Conservation (phyloP, 2,797 vertebrate genomes). For the Falco concolor region DNA sequence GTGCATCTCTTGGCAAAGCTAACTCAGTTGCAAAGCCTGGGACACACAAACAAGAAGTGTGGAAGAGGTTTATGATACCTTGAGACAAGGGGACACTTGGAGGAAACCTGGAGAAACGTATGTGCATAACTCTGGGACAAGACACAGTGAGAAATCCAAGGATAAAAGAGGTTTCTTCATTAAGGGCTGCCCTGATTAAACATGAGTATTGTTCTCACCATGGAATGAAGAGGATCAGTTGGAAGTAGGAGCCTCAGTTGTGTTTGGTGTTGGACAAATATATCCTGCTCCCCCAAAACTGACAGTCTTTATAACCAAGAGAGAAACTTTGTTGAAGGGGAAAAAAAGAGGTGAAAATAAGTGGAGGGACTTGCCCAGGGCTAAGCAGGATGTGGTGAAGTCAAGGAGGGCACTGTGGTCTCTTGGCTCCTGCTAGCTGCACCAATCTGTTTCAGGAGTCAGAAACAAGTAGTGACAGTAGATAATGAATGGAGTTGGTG, state of each 20-base stretch:
- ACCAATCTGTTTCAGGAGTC: neutral
- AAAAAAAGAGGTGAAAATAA: neutral
- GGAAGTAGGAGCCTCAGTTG: neutral
- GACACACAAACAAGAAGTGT: rapidly evolving
- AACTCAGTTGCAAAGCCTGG: neutral
- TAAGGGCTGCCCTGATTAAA: neutral
- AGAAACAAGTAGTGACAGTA: neutral
- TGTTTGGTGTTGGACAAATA: neutral
- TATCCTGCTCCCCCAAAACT: neutral
- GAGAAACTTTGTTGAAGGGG: neutral
- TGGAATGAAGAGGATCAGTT: neutral
- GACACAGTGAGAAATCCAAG: neutral
- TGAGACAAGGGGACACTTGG: neutral
- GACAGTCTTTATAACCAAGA: neutral
- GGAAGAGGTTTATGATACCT: neutral
- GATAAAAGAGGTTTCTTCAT: neutral
- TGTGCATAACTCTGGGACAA: neutral
- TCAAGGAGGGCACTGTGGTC: neutral
- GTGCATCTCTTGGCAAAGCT: neutral
- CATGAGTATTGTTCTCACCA: rapidly evolving
- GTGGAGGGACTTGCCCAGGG: neutral
- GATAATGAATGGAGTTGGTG: neutral
- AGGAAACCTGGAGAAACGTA: neutral
- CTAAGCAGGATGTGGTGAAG: neutral
- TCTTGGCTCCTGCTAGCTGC: neutral